Evolutionary conservation across 2,113 vertebrate species (phyloP).

Genomic region (Polypterus bichir): DNA sequence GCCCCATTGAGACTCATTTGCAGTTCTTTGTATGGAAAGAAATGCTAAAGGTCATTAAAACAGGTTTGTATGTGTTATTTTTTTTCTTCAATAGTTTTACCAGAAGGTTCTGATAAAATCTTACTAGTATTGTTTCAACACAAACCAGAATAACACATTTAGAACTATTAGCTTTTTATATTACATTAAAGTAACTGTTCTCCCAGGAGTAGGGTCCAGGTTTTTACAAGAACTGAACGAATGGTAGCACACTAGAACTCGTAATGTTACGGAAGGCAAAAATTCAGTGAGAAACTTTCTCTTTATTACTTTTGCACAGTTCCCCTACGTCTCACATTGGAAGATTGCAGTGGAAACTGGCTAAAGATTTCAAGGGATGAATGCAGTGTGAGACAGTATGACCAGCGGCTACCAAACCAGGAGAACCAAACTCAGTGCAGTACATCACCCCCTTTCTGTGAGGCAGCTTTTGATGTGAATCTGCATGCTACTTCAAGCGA

Average conservation of each 20-base stretch:
- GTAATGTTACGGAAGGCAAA: slow-evolving; percentile 28
- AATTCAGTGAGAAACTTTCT: slow-evolving; percentile 27
- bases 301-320: neutral
- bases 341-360: neutral
- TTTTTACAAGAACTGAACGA: slow-evolving; percentile 19
- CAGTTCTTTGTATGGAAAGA: slow-evolving; percentile 40
- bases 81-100: neutral
- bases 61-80: slow-evolving; percentile 16
- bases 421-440: neutral
- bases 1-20: slow-evolving; percentile 32
- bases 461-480: too few relatives aligned
- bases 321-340: neutral
- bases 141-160: neutral
- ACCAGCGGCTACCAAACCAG: neutral
- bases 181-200: neutral
- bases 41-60: slow-evolving; percentile 31
- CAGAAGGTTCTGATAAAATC: neutral
- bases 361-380: neutral
- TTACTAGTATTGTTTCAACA: neutral
- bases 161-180: neutral
- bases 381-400: neutral
- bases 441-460: too few relatives aligned
- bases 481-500: neutral
- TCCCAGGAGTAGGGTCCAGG: slow-evolving; percentile 18
- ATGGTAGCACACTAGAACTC: neutral